Conservation (phyloP, 2,113 vertebrate genomes). For the Pristiophorus japonicus region DNA sequence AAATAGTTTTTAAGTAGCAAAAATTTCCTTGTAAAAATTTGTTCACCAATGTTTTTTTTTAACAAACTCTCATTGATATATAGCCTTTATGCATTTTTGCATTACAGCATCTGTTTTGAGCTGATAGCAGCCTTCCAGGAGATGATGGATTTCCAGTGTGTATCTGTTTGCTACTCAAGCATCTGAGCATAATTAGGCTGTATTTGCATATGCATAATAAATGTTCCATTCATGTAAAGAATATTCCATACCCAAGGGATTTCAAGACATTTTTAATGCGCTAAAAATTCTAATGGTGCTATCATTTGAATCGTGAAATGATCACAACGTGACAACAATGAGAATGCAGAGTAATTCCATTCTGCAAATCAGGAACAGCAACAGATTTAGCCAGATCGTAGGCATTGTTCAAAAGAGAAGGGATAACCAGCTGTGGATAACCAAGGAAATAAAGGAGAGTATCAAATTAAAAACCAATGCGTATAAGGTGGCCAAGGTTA, state of each 20-base stretch:
- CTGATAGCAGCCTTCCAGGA: constrained; percentile 1
- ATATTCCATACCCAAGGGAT: constrained; percentile 11
- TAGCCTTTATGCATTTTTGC: neutral
- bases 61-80: neutral
- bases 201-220: constrained; percentile 29
- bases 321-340: neutral
- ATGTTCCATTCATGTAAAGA: constrained; percentile 33
- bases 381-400: neutral
- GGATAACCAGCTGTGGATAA: too few species aligned
- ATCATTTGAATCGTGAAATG: neutral
- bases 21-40: neutral
- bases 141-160: constrained; percentile 33
- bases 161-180: constrained; percentile 26
- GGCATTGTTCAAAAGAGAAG: neutral
- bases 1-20: neutral
- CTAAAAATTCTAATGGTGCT: neutral
- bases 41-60: neutral
- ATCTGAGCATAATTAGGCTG: neutral
- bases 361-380: neutral
- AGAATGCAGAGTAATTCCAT: neutral
- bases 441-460: too few species aligned
- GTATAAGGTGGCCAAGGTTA: too few species aligned
- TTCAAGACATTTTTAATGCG: neutral
- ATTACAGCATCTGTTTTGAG: neutral
- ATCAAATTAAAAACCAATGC: too few species aligned